These are phyloP conservation scores for Dynastes hyllus DNA, from an alignment of 2,888 invertebrate genomes.

Conservation along the genomic window DNA sequence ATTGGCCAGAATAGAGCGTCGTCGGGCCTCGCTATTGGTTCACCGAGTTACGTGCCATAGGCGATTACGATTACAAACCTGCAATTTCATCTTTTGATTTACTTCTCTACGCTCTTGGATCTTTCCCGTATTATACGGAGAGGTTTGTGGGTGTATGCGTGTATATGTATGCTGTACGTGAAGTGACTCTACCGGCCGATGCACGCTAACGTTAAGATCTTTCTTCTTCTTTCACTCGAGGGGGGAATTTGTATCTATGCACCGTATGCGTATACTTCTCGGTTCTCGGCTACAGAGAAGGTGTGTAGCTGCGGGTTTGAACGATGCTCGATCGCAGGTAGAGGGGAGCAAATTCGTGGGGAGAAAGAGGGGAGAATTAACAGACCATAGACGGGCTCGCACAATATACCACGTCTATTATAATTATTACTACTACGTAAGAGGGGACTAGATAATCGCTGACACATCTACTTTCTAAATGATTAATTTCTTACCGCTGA, in stretches of 20 bases:
- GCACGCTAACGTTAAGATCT: slow-evolving; percentile 28
- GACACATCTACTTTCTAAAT: slow-evolving; percentile 53
- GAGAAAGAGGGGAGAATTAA: slow-evolving; percentile 37
- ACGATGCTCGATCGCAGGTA: slow-evolving; percentile 55
- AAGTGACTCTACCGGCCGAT: neutral
- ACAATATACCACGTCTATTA: slow-evolving; percentile 58
- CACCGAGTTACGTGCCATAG: slow-evolving; percentile 69
- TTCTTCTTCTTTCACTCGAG: slow-evolving; percentile 32
- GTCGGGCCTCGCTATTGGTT: slow-evolving; percentile 68
- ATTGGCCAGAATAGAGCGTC: slow-evolving; percentile 69
- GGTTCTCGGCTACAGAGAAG: slow-evolving; percentile 61
- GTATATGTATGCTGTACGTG: slow-evolving; percentile 11
- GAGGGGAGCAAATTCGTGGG: slow-evolving; percentile 40
- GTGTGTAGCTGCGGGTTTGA: slow-evolving; percentile 62
- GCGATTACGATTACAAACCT: slow-evolving; percentile 68
- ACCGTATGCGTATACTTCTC: slow-evolving; percentile 57
- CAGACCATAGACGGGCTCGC: slow-evolving; percentile 10
- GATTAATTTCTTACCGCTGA: slow-evolving; percentile 53
- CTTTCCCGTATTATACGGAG: slow-evolving; percentile 20
- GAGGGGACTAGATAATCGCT: slow-evolving; percentile 47
- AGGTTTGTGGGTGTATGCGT: slow-evolving; percentile 33
- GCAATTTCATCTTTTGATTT: slow-evolving; percentile 70
- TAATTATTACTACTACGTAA: slow-evolving; percentile 38
- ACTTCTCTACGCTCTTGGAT: slow-evolving; percentile 60
- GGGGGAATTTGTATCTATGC: slow-evolving; percentile 58